Evolutionary conservation across 2,888 invertebrate genomes (phyloP), one percentile per base, ranked within the genome.

Genomic region (Clivina fossor): DNA sequence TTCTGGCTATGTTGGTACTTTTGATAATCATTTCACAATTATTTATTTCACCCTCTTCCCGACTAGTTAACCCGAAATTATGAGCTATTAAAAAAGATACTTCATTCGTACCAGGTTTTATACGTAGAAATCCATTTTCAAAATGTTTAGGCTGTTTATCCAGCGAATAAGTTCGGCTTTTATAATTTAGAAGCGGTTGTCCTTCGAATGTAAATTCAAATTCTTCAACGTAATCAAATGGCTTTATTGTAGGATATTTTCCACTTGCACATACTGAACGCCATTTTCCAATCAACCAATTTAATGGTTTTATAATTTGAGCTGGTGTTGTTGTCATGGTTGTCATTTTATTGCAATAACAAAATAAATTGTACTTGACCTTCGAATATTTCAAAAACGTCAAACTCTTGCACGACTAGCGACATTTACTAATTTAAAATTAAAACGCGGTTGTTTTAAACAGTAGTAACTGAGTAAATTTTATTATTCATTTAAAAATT

Each of bases 241-340:
- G 72, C 4, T 76, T 70, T 48, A 83, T 78, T 15, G 80, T 80
- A 0, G 84, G 83, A 65, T 75, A 84, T 43, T 69, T 67, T 22
- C 83, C 84, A 19, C 65, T 64, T 0, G 80, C 84, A 22, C 68
- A 68, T 35, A 75, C 69, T 0, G 81, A 78, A 54, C 64, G 66
- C 84, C 84, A 85, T 20, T 72, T 77, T 2, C 84, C 84, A 28
- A 79, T 70, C 4, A 85, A 69, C 81, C 83, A 84, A 1, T 74
- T 68, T 58, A 84, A 64, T 0, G 82, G 79, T 58, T 72, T 72
- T 28, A 84, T 43, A n/a, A 77, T 74, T 57, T 80, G 78, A 40
- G 77, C 60, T 28, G 68, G 74, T 9, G 4, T 33, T n/a, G 22
- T 7, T 20, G 22, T 33, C 11, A n/a, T n/a, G n/a, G n/a, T n/a